These are phyloP conservation scores for Rhinella marina DNA, from an alignment of 2,797 vertebrate genomes.

Conservation along the genomic window DNA sequence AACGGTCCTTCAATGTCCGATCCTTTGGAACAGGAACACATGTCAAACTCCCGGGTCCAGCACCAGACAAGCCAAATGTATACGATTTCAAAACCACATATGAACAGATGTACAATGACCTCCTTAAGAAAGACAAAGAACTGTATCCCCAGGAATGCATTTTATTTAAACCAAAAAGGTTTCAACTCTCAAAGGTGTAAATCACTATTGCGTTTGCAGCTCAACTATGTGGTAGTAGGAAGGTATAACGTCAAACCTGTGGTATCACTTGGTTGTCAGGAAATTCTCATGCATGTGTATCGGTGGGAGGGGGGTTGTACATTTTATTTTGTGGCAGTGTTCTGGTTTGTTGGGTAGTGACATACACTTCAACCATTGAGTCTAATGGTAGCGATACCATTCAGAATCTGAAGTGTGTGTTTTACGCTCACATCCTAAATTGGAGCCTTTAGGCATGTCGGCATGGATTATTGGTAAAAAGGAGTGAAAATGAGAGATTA, in stretches of 20 bases:
- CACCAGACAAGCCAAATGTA: conserved; percentile 98
- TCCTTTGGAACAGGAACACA: conserved; percentile 97
- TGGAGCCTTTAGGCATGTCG: background rate
- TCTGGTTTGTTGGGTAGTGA: background rate
- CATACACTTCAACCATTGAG: background rate
- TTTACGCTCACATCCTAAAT: background rate
- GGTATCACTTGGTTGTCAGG: conserved; percentile 28
- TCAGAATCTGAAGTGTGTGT: background rate
- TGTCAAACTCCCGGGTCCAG: conserved; percentile 96
- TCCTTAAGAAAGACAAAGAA: conserved; percentile 99
- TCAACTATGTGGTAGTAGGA: conserved; percentile 62
- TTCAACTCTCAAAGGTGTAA: conserved; percentile 71
- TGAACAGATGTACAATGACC: conserved; percentile 99
- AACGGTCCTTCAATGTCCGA: conserved; percentile 94
- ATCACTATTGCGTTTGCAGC: conserved; percentile 65
- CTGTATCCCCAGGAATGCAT: conserved; percentile 88
- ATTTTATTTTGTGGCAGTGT: background rate
- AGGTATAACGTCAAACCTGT: conserved; percentile 48
- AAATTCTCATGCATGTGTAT: conserved; percentile 35
- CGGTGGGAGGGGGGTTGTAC: background rate
- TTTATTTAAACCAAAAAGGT: conserved; percentile 66
- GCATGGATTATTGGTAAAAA: background rate
- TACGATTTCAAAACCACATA: conserved; percentile 99
- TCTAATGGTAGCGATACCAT: background rate
- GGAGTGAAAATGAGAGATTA: background rate